A percentile compares a stretch with the other conserved stretches of the same genome.
These are phyloP conservation scores for Microcebus lehilahytsara DNA, from an alignment of 2,113 vertebrate genomes.

Conservation along the genomic window DNA sequence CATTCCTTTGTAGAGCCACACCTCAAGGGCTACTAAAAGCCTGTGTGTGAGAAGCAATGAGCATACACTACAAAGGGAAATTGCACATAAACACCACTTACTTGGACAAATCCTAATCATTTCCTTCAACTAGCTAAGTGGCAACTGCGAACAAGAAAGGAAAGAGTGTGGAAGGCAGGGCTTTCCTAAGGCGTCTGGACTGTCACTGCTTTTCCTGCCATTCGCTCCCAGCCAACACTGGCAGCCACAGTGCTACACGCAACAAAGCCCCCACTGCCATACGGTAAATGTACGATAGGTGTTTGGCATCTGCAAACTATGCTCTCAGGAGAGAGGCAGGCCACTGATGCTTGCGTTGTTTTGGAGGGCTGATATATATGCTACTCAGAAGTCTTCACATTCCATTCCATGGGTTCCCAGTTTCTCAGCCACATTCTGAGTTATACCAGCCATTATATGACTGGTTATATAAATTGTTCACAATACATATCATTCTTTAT, in stretches of 20 bases:
- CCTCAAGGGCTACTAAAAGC: not conserved
- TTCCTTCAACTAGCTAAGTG: not conserved
- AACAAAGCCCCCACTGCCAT: not conserved
- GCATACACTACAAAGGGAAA: not conserved
- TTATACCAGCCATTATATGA: not conserved
- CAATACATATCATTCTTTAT: not conserved
- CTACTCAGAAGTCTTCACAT: not conserved
- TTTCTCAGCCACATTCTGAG: no score
- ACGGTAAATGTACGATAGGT: not conserved
- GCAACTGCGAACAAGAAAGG: not conserved
- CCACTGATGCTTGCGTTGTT: no score
- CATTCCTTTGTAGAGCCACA: not conserved
- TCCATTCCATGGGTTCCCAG: not conserved
- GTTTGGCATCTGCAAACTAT: not conserved
- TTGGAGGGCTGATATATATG: not conserved
- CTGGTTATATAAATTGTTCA: not conserved
- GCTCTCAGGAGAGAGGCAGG: not conserved
- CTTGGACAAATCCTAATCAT: not conserved
- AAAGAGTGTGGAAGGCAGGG: not conserved
- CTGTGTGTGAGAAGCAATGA: not conserved
- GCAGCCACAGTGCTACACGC: accelerated
- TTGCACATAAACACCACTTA: not conserved
- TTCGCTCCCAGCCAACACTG: not conserved
- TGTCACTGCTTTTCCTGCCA: accelerated
- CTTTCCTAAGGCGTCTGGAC: no score